Evolutionary conservation across 2,113 vertebrate species (phyloP).

Genomic region (Ophiodon elongatus): DNA sequence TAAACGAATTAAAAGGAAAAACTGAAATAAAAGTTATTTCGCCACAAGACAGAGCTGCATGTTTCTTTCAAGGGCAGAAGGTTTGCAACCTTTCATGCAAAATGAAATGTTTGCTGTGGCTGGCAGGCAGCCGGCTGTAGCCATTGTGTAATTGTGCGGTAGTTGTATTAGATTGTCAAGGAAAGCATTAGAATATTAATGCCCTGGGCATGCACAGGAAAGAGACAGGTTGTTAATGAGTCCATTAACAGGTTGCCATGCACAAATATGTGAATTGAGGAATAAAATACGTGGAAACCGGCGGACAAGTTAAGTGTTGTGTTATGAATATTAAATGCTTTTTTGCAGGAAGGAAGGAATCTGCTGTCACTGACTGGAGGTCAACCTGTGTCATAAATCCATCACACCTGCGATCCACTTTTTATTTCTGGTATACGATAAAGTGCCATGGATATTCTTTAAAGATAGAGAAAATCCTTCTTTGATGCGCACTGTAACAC

Average conservation of each 20-base stretch:
- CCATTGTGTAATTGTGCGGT: neutral
- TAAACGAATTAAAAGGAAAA: constrained; percentile 10
- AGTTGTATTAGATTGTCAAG: neutral
- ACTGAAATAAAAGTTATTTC: neutral
- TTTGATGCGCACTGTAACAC: neutral
- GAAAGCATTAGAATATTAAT: constrained; percentile 21
- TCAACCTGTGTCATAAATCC: neutral
- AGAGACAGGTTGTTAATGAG: constrained; percentile 16
- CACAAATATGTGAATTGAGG: constrained; percentile 12
- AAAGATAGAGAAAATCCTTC: neutral
- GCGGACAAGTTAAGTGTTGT: constrained; percentile 3
- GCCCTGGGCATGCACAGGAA: neutral
- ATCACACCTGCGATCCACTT: neutral
- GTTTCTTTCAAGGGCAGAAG: constrained; percentile 23
- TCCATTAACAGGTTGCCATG: constrained; percentile 11
- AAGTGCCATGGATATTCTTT: neutral
- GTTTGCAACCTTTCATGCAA: constrained; percentile 1
- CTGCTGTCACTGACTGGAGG: neutral
- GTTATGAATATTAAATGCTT: neutral
- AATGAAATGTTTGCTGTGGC: constrained; percentile 2
- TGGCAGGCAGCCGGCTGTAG: neutral
- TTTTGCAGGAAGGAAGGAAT: neutral
- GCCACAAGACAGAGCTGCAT: neutral
- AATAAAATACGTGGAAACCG: neutral
- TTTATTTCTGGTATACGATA: neutral